These are phyloP conservation scores for Altica lythri DNA, from an alignment of 2,888 invertebrate species.

Conservation along the genomic window DNA sequence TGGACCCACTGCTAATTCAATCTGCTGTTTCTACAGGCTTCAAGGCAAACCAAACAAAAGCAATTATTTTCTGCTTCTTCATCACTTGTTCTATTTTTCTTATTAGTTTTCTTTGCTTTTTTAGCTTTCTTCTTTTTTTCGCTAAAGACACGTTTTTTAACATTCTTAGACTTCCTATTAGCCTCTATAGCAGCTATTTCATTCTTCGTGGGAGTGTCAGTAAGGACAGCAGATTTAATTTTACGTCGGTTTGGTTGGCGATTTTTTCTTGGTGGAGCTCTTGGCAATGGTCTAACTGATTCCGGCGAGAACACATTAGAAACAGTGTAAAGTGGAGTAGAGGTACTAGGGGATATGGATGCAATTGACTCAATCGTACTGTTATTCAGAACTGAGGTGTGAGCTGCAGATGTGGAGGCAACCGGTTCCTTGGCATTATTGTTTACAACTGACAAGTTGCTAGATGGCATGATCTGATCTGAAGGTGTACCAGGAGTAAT, in stretches of 20 bases:
- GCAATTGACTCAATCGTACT: too few relatives aligned
- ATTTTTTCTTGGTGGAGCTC: constrained; percentile 41
- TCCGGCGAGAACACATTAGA: too few relatives aligned
- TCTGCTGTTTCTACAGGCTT: constrained; percentile 10
- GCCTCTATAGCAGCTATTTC: constrained; percentile 43
- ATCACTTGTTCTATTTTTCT: constrained; percentile 18
- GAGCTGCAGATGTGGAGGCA: constrained; percentile 24
- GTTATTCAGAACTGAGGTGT: too few relatives aligned
- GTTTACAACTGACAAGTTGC: constrained; percentile 2
- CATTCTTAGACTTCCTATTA: constrained; percentile 33
- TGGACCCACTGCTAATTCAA: constrained; percentile 8
- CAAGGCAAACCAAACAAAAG: constrained; percentile 30
- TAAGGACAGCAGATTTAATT: too few relatives aligned
- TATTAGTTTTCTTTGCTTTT: constrained; percentile 23
- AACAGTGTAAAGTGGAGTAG: constrained; percentile 25
- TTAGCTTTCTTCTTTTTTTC: constrained; percentile 26
- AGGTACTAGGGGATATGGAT: too few relatives aligned
- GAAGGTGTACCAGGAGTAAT: not conserved
- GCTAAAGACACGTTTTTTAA: constrained; percentile 32
- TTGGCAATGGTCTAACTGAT: constrained; percentile 28
- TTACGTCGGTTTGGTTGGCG: too few relatives aligned
- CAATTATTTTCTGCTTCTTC: constrained; percentile 28
- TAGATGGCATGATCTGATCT: constrained; percentile 5
- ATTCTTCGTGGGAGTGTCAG: too few relatives aligned
- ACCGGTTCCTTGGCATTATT: constrained; percentile 9